Percentiles rank a stretch among this genome's conserved stretches.
Conservation (phyloP, 1,140 invertebrate genomes). For the Monochamus saltuarius region DNA sequence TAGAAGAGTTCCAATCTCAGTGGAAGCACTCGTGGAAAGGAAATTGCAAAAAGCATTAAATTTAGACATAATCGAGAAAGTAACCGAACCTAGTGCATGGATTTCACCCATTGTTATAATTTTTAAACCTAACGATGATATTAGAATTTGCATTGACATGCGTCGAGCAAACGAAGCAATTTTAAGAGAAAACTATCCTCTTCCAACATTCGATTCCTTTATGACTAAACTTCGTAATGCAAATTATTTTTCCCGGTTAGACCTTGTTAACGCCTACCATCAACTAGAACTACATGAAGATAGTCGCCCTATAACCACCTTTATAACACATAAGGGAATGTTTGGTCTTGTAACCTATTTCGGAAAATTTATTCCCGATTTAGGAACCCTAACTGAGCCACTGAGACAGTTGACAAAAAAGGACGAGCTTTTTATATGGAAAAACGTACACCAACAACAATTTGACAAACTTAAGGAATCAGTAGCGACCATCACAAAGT, state of each 20-base stretch:
- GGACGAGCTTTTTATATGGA: slow-evolving; percentile 28
- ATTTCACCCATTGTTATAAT: slow-evolving; percentile 35
- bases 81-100: slow-evolving; percentile 32
- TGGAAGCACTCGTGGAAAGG: slow-evolving; percentile 16
- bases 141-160: slow-evolving; percentile 45
- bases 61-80: slow-evolving; percentile 31
- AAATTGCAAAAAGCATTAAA: slow-evolving; percentile 6
- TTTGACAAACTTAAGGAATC: slow-evolving; percentile 25
- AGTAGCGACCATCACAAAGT: slow-evolving; percentile 41
- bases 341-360: slow-evolving; percentile 37
- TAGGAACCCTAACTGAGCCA: slow-evolving; percentile 28
- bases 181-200: slow-evolving; percentile 33
- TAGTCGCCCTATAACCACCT: slow-evolving; percentile 47
- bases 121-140: slow-evolving; percentile 35
- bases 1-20: slow-evolving; percentile 2
- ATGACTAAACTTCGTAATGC: slow-evolving; percentile 25
- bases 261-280: slow-evolving; percentile 24
- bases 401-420: slow-evolving; percentile 30
- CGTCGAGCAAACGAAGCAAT: slow-evolving; percentile 39
- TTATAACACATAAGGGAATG: slow-evolving; percentile 45
- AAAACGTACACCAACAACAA: slow-evolving; percentile 17
- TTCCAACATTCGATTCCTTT: slow-evolving; percentile 38
- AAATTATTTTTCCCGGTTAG: slow-evolving; percentile 24
- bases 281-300: slow-evolving; percentile 28
- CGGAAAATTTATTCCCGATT: slow-evolving; percentile 34